phyloP scores from a whole-genome alignment of 2,113 vertebrate genomes.

The Nerophis lumbriciformis region DNA sequence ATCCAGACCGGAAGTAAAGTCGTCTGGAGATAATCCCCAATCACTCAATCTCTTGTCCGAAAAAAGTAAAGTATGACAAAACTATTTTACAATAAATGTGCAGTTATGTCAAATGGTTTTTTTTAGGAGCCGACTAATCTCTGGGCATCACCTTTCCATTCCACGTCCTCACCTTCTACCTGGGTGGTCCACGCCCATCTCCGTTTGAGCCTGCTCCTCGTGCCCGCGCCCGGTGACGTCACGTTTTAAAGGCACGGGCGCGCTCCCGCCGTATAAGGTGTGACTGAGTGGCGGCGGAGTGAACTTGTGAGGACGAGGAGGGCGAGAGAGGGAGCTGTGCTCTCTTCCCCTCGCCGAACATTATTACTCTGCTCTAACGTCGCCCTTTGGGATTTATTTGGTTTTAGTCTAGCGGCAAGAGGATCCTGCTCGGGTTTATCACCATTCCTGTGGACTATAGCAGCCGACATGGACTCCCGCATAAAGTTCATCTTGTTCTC shows the following conservation, averaged over 20 bases:
- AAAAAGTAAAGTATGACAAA: no score
- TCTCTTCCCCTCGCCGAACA: conserved; percentile 53
- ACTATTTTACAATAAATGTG: no score
- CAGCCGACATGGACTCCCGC: conserved; percentile 66
- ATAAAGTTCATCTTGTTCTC: conserved; percentile 70
- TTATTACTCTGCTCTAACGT: conserved; percentile 13
- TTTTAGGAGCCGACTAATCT: no score
- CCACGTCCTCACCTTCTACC: conserved; percentile 21
- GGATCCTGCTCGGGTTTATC: neutral
- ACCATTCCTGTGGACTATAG: neutral
- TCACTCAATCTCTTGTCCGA: no score
- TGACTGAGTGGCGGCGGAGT: conserved; percentile 35
- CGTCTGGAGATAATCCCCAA: no score
- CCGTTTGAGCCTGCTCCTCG: conserved; percentile 44
- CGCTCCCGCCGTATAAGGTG: conserved; percentile 15
- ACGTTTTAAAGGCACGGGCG: neutral
- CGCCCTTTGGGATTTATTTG: conserved; percentile 4
- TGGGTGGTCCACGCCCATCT: conserved; percentile 57
- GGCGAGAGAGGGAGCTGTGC: conserved; percentile 36
- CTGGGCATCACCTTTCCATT: no score
- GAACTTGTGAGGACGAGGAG: conserved; percentile 34
- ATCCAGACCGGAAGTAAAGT: no score
- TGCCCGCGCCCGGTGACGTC: conserved; percentile 1
- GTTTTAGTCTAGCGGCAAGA: neutral
- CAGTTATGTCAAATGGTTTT: no score